phyloP scores from a whole-genome alignment of 2,888 invertebrate genomes.

The Drosophila lacicola region DNA sequence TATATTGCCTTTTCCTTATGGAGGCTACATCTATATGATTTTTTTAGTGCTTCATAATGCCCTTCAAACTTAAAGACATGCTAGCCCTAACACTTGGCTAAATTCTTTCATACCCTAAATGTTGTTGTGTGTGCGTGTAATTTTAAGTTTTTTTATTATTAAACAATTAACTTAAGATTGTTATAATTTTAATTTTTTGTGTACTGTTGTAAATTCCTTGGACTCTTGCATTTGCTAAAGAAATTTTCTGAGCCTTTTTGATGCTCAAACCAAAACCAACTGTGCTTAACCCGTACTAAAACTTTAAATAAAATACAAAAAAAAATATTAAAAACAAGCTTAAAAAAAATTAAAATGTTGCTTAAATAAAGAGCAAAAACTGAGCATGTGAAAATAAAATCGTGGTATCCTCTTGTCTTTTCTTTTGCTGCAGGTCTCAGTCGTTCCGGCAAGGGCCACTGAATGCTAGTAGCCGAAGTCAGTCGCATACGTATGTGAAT shows the following conservation, averaged over 20 bases:
- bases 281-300: conserved; percentile 53
- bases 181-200: conserved; percentile 16
- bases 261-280: conserved; percentile 40
- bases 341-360: conserved; percentile 21
- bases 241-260: conserved; percentile 33
- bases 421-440: conserved; percentile 92
- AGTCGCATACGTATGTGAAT: conserved; percentile 90
- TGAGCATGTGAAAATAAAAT: conserved; percentile 83
- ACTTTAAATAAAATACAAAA: conserved; percentile 25
- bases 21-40: conserved; percentile 8
- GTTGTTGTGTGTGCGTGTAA: conserved; percentile 40
- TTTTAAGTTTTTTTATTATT: conserved; percentile 26
- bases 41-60: conserved; percentile 2
- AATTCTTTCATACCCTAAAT: conserved; percentile 24
- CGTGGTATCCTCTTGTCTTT: conserved; percentile 85
- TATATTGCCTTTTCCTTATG: neutral
- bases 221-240: conserved; percentile 44
- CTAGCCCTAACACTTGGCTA: conserved; percentile 15
- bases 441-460: conserved; percentile 92
- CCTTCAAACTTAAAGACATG: neutral
- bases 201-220: conserved; percentile 20
- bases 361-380: conserved; percentile 57
- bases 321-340: conserved; percentile 20
- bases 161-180: conserved; percentile 16
- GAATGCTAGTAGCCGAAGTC: conserved; percentile 86